Base-by-base conservation (phyloP, 1,140 invertebrate genomes). In the Lasaia peninsularis region DNA sequence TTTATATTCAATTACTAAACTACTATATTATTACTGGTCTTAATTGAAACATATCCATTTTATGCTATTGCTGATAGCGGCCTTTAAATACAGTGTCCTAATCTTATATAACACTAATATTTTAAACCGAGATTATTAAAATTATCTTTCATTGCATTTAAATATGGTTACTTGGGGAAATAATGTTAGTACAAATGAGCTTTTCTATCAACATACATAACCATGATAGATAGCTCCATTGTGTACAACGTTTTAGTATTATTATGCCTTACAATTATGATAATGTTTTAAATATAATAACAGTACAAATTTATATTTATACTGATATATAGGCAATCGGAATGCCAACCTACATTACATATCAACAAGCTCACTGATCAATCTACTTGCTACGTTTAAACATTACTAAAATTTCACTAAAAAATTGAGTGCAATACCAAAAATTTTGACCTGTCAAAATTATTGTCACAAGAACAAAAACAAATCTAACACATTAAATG, bases 401-500 rank as follows among this genome's bases (percentile, higher is more conserved):
- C 37, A 55, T 21, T 40, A 24, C 53, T 55, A 55, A 55, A 28
- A 31, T 55, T 35, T 55, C 31, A 55, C 53, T 55, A 55, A 55
- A 31, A 28, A 31, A 28, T 55, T 40, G 31, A 18, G 52, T 44
- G 40, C 24, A 37, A 44, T 55, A 20, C 37, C 21, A 16, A 34
- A 37, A 62, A 52, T 52, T 18, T 44, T 49, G 40, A 48, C 51
- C 33, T 55, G 55, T 51, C 49, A 58, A 63, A 56, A 66, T 70
- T 67, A 73, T 74, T 74, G 67, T 73, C 67, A 75, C 55, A 33
- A 67, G 63, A 63, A 66, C 69, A 66, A 74, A 57, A 53, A 56
- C 65, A 49, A 69, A 75, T 61, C 60, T 60, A 69, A 74, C 63
- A 79, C 67, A 76, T 83, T 84, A 82, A 86, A 86, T 86, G 80